A percentile compares a stretch with the other conserved stretches of the same genome.
phyloP scores from a whole-genome alignment of 1,140 invertebrate genomes.

The Brachionus asplanchnoidis region DNA sequence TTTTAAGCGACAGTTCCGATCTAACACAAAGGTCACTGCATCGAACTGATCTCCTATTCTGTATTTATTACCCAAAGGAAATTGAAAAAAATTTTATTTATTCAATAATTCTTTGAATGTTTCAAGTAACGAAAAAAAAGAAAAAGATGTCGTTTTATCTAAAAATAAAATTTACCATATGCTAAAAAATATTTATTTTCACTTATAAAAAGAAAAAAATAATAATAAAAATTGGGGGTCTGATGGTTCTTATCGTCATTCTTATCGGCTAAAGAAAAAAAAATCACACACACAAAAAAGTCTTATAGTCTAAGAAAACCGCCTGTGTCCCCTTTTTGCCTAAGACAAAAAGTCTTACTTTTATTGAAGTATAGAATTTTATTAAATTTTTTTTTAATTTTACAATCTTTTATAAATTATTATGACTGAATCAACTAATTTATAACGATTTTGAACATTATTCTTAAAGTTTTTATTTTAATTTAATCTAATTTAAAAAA shows the following conservation, averaged over 20 bases:
- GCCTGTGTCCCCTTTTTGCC: slow-evolving; percentile 28
- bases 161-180: neutral
- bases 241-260: slow-evolving; percentile 40
- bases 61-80: too few relatives aligned
- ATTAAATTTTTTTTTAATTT: too few relatives aligned
- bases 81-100: too few relatives aligned
- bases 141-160: neutral
- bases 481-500: too few relatives aligned
- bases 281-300: slow-evolving; percentile 39
- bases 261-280: slow-evolving; percentile 27
- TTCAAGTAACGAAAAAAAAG: neutral
- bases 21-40: too few relatives aligned
- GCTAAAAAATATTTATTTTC: neutral
- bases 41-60: too few relatives aligned
- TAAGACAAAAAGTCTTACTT: neutral
- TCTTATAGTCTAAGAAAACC: slow-evolving; percentile 40
- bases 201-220: neutral
- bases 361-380: neutral
- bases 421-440: too few relatives aligned
- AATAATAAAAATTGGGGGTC: neutral
- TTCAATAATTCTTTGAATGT: too few relatives aligned
- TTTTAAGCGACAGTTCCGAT: too few relatives aligned
- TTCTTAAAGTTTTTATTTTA: too few relatives aligned
- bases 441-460: too few relatives aligned
- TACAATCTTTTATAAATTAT: too few relatives aligned